phyloP scores from a whole-genome alignment of 2,113 vertebrate genomes.

The Daubentonia madagascariensis region DNA sequence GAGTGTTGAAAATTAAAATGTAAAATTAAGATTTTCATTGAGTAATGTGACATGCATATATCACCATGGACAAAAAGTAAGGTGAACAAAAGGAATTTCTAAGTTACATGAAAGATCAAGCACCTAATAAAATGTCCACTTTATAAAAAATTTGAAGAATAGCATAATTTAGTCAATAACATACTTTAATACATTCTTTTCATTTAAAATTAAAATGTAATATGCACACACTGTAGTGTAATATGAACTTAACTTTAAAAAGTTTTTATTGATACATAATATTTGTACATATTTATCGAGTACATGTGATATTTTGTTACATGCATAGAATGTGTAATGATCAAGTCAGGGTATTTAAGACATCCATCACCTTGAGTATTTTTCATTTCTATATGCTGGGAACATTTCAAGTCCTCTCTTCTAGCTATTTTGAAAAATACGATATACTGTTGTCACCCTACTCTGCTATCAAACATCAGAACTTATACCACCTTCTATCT shows the following conservation, averaged over 20 bases:
- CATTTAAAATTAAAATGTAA: conserved; percentile 37
- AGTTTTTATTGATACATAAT: neutral
- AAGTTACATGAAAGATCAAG: neutral
- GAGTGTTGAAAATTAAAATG: conserved; percentile 2
- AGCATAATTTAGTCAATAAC: neutral
- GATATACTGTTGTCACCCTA: neutral
- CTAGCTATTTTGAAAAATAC: neutral
- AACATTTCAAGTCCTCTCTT: neutral
- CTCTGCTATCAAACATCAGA: neutral
- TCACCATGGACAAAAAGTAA: neutral
- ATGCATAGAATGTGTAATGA: neutral
- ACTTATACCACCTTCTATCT: neutral
- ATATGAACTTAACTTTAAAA: neutral
- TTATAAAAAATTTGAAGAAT: conserved; percentile 29
- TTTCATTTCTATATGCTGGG: neutral
- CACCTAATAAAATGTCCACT: neutral
- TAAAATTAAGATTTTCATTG: conserved; percentile 25
- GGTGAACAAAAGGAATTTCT: neutral
- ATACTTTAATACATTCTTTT: conserved; percentile 17
- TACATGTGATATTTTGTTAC: neutral
- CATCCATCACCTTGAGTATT: neutral
- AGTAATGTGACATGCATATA: neutral
- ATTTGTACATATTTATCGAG: neutral
- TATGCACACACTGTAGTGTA: neutral
- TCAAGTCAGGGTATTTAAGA: neutral